Evolutionary conservation across 2,797 vertebrate species (phyloP).

Genomic region (Vespertilio murinus): DNA sequence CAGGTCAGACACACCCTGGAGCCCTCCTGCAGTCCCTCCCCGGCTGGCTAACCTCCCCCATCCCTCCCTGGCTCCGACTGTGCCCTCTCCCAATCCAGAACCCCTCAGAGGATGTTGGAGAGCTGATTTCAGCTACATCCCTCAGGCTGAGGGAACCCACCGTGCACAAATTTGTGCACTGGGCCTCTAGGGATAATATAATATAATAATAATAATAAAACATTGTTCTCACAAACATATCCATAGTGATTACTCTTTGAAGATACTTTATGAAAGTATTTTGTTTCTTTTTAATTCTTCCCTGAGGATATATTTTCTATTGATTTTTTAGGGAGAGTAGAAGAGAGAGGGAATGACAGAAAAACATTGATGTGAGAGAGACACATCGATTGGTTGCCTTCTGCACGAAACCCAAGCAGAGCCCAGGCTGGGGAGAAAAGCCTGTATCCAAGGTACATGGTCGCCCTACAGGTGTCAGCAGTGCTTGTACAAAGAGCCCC

Average conservation of each 20-base stretch:
- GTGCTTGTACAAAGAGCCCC: background rate
- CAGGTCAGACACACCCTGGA: too few relatives aligned
- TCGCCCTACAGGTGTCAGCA: background rate
- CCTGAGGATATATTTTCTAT: background rate
- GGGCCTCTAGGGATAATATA: background rate
- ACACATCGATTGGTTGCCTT: background rate
- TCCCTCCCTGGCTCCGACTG: accelerated
- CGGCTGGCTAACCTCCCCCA: too few relatives aligned
- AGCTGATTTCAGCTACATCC: too few relatives aligned
- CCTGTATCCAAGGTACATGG: background rate
- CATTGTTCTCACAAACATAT: background rate
- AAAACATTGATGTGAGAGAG: background rate
- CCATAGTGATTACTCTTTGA: background rate
- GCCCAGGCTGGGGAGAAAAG: background rate
- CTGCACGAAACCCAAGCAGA: background rate
- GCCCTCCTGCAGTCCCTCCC: too few relatives aligned
- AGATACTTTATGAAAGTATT: too few relatives aligned
- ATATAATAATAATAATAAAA: background rate
- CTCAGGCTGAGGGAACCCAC: too few relatives aligned
- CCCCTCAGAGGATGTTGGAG: too few relatives aligned
- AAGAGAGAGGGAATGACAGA: background rate
- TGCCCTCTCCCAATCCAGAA: too few relatives aligned
- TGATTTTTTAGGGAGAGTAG: background rate
- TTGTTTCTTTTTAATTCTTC: too few relatives aligned
- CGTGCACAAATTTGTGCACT: too few relatives aligned